phyloP scores from a whole-genome alignment of 2,113 vertebrate genomes.

The Antechinus flavipes region DNA sequence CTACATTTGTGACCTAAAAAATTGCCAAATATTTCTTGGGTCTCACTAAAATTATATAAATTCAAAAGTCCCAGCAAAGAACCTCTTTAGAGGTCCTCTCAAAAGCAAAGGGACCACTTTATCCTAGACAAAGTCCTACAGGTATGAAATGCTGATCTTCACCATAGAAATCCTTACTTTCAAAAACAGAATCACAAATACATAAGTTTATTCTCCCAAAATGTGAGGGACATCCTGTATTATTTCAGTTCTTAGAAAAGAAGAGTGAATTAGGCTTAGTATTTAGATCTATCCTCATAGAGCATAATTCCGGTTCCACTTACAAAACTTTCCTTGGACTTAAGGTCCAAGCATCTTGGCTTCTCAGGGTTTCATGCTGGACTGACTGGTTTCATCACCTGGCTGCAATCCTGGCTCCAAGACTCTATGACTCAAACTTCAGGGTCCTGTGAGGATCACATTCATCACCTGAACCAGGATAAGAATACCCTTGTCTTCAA shows the following conservation, averaged over 20 bases:
- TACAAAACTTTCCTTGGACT: neutral
- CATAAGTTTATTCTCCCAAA: no score
- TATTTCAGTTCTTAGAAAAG: no score
- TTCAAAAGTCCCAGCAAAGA: neutral
- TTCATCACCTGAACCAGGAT: neutral
- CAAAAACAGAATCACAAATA: no score
- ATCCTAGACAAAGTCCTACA: neutral
- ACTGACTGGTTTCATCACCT: neutral
- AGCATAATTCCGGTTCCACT: neutral
- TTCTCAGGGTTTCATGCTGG: neutral
- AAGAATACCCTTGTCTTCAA: neutral
- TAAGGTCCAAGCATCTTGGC: neutral
- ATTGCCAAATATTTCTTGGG: no score
- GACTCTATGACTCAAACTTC: neutral
- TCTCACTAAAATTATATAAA: neutral
- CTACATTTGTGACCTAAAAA: no score
- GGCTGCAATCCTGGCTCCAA: neutral
- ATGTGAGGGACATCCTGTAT: no score
- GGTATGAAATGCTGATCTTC: neutral
- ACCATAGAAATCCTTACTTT: no score
- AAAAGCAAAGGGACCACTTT: neutral
- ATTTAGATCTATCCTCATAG: no score
- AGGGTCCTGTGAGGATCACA: neutral
- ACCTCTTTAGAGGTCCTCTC: neutral
- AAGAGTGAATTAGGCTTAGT: no score